phyloP scores from a whole-genome alignment of 2,888 invertebrate species.

The Pyrgus malvae region DNA sequence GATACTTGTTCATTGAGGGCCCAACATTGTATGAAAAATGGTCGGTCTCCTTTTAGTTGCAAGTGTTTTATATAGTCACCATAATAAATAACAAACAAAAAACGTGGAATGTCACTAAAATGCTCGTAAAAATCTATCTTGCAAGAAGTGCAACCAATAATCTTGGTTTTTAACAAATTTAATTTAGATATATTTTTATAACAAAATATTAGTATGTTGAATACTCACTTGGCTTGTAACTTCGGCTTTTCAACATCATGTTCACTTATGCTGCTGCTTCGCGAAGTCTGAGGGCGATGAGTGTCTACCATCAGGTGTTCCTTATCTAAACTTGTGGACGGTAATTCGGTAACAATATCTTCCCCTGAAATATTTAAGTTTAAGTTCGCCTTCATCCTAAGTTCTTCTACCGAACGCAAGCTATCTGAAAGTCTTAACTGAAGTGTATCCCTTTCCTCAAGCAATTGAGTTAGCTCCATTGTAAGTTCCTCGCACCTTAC shows the following conservation, averaged over 20 bases:
- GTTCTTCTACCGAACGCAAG: slow-evolving; percentile 86
- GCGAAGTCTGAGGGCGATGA: slow-evolving; percentile 62
- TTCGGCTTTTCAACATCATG: slow-evolving; percentile 68
- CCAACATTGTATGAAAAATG: no score
- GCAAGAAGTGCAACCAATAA: no score
- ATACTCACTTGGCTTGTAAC: slow-evolving; percentile 72
- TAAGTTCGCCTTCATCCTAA: slow-evolving; percentile 54
- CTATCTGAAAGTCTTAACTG: slow-evolving; percentile 92
- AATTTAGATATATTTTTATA: no score
- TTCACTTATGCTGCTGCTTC: slow-evolving; percentile 70
- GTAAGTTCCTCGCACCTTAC: slow-evolving; percentile 93
- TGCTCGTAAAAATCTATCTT: no score
- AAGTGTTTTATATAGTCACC: no score
- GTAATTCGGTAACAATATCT: slow-evolving; percentile 54
- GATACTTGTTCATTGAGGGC: no score
- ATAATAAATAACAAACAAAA: no score
- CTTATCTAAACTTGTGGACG: slow-evolving; percentile 54
- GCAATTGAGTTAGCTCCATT: slow-evolving; percentile 89
- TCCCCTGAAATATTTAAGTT: slow-evolving; percentile 54
- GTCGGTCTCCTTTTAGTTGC: no score
- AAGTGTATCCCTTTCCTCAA: slow-evolving; percentile 92
- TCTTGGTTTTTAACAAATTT: no score
- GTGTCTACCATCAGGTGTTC: slow-evolving; percentile 61
- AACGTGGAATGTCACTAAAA: no score
- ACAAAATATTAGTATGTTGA: neutral